Percentiles rank a stretch among this genome's conserved stretches.
Evolutionary conservation across 2,797 vertebrate species (phyloP).

Genomic region (Australoheros facetus): DNA sequence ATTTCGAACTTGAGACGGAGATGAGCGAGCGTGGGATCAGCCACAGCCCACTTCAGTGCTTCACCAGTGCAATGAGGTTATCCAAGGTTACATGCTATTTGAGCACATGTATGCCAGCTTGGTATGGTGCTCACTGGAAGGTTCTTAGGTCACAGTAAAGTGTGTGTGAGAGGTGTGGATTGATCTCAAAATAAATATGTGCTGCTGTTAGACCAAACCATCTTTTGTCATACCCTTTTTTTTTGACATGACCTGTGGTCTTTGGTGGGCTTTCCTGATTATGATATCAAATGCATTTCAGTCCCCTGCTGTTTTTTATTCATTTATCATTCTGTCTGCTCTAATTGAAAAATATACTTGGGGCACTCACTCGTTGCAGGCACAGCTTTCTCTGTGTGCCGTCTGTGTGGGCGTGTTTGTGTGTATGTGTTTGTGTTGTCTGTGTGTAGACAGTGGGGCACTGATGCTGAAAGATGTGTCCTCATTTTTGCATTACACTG

Average conservation of each 20-base stretch:
- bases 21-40: slow-evolving; percentile 44
- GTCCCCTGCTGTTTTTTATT: background rate
- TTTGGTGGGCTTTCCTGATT: slow-evolving; percentile 37
- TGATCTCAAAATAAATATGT: slow-evolving; percentile 63
- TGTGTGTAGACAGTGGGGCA: slow-evolving; percentile 70
- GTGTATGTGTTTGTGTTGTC: slow-evolving; percentile 56
- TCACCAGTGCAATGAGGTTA: slow-evolving; percentile 61
- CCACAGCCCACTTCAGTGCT: slow-evolving; percentile 29
- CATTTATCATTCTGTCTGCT: slow-evolving; percentile 58
- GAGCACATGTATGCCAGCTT: slow-evolving; percentile 69
- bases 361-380: slow-evolving; percentile 39
- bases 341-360: slow-evolving; percentile 65
- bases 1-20: slow-evolving; percentile 27
- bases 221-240: slow-evolving; percentile 41
- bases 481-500: slow-evolving; percentile 70
- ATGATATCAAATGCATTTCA: slow-evolving; percentile 38
- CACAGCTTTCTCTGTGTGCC: slow-evolving; percentile 50
- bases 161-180: slow-evolving; percentile 8
- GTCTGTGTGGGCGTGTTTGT: slow-evolving; percentile 39
- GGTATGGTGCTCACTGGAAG: slow-evolving; percentile 64
- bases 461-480: slow-evolving; percentile 81
- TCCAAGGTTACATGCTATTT: slow-evolving; percentile 77
- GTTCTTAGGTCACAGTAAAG: slow-evolving; percentile 65
- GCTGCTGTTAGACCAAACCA: slow-evolving; percentile 31
- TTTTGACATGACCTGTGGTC: slow-evolving; percentile 44